A percentile compares a stretch with the other conserved stretches of the same genome.
Evolutionary conservation across 2,888 invertebrate species (phyloP).

Genomic region (Erpobdella octoculata): DNA sequence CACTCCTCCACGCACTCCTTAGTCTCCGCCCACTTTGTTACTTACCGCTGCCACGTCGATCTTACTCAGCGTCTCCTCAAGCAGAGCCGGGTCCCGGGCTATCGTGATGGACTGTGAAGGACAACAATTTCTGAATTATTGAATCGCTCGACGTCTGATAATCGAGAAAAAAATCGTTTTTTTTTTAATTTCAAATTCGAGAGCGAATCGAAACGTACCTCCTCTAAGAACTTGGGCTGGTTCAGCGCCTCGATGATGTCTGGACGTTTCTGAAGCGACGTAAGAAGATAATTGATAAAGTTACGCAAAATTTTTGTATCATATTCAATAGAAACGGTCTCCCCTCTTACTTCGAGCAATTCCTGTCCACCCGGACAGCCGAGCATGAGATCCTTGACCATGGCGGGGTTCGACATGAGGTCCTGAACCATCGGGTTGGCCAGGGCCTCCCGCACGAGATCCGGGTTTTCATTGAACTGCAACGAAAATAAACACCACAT

Average conservation of each 20-base stretch:
- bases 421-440: slow-evolving; percentile 7
- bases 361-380: background rate
- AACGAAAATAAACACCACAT: no score
- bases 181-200: no score
- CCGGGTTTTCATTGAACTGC: slow-evolving; percentile 13
- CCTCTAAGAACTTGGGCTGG: slow-evolving; percentile 4
- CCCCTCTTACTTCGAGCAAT: slow-evolving; percentile 4
- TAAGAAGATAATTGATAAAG: background rate
- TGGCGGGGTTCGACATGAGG: background rate
- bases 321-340: no score
- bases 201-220: background rate
- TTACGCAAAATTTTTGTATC: background rate
- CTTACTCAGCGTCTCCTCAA: slow-evolving; percentile 1
- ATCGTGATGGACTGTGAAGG: background rate
- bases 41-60: background rate
- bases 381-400: slow-evolving; percentile 6
- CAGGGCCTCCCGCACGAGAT: slow-evolving; percentile 11
- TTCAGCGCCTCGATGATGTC: slow-evolving; percentile 15
- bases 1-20: no score
- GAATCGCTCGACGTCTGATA: background rate
- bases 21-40: no score
- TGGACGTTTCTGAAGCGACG: background rate
- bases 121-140: background rate
- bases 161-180: background rate
- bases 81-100: slow-evolving; percentile 1